Evolutionary conservation across 2,113 vertebrate species (phyloP), one percentile per base, ranked within the genome.

Genomic region (Petaurus breviceps): DNA sequence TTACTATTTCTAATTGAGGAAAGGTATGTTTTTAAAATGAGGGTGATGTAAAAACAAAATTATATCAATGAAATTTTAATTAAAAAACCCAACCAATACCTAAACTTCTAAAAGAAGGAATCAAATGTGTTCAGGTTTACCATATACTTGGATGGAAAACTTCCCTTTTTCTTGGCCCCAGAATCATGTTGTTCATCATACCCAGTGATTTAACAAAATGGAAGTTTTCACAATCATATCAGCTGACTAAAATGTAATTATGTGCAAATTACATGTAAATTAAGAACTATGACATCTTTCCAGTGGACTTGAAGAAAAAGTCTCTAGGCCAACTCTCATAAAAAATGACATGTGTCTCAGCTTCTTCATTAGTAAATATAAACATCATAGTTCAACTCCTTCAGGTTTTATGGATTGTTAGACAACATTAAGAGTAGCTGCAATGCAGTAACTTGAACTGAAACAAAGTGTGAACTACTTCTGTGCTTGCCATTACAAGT

Each of bases 21-120:
- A 84, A 16, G 68, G n/a, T 84, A 19, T 77, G 8, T 84, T 84
- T 84, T 77, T 84, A 43, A 84, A 84, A 84, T 84, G 68, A 43
- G 7, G 6, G n/a, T 84, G 19, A 23, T 43, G 7, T 23, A 84
- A 84, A 84, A 84, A 23, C 37, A 84, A 77, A 84, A 84, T 68
- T 16, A n/a, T 43, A 43, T 23, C 57, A 77, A 43, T 77, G 37
- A n/a, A 43, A 77, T 37, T 43, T 77, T 84, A 37, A 68, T 14
- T 28, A 37, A 68, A 68, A 28, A 68, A 0, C 3, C 14, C 11
- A 14, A 4, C 55, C 9, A 90, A 46, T 54, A 50, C 89, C 43
- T 94, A n/a, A 57, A 90, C 3, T 92, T 91, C 92, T 14, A 92
- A 94, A 92, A 77, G 51, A 96, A 91, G 28, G 95, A 92, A 46